Evolutionary conservation across 2,888 invertebrate genomes (phyloP).

Genomic region (Yponomeuta cagnagella): DNA sequence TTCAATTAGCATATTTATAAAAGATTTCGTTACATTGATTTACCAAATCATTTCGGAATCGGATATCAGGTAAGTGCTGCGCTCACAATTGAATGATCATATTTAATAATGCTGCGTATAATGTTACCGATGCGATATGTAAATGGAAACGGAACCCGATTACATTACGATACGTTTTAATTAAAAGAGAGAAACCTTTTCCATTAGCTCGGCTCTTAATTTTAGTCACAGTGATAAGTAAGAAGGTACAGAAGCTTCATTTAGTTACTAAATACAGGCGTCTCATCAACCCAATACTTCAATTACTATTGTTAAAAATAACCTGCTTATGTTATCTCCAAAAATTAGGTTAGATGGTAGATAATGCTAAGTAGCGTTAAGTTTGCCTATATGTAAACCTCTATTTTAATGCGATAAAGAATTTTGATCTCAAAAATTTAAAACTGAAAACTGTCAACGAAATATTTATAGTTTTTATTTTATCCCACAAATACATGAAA

Average conservation of each 20-base stretch:
- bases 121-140: constrained; percentile 22
- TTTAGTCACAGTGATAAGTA: background rate
- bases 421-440: too few species aligned
- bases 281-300: too few species aligned
- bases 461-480: too few species aligned
- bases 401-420: too few species aligned
- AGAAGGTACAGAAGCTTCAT: background rate
- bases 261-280: too few species aligned
- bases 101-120: constrained; percentile 17
- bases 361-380: too few species aligned
- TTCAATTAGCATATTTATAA: background rate
- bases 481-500: too few species aligned
- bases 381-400: too few species aligned
- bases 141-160: constrained; percentile 25
- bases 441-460: too few species aligned
- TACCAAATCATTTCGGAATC: background rate
- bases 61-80: background rate
- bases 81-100: constrained; percentile 8
- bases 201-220: constrained; percentile 27
- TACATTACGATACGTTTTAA: constrained; percentile 35
- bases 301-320: too few species aligned
- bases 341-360: too few species aligned
- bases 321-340: too few species aligned
- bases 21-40: background rate
- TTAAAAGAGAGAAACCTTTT: constrained; percentile 31